Percentiles rank a stretch among this genome's conserved stretches.
phyloP scores from a whole-genome alignment of 2,888 invertebrate species.

The Pteria penguin region DNA sequence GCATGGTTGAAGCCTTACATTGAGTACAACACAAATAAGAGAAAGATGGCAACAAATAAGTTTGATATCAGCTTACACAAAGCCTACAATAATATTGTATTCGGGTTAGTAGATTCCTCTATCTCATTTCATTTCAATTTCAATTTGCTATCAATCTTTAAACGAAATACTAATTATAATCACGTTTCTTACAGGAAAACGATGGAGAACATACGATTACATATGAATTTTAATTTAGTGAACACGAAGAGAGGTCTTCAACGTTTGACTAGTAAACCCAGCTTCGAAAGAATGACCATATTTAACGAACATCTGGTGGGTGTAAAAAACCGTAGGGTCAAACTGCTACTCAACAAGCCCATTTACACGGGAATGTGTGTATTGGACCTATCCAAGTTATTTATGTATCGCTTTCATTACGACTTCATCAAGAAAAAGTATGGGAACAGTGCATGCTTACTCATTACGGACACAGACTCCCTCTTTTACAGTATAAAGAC shows the following conservation, averaged over 20 bases:
- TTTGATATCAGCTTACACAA: conserved; percentile 23
- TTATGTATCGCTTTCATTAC: conserved; percentile 35
- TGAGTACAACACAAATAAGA: conserved; percentile 25
- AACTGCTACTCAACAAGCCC: conserved; percentile 29
- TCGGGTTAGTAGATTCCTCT: conserved; percentile 1
- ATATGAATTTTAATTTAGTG: conserved; percentile 1
- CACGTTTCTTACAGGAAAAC: no score
- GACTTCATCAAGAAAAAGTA: conserved; percentile 21
- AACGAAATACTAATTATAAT: not conserved
- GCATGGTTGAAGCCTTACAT: conserved; percentile 33
- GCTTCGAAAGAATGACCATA: conserved; percentile 26
- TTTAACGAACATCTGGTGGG: conserved; percentile 33
- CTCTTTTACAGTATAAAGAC: conserved; percentile 21
- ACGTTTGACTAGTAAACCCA: conserved; percentile 11
- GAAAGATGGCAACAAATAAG: conserved; percentile 6
- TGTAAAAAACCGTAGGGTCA: conserved; percentile 22
- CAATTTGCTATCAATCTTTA: not conserved
- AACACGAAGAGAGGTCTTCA: conserved; percentile 6
- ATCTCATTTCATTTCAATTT: not conserved
- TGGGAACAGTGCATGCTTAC: conserved; percentile 5
- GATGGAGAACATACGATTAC: conserved; percentile 25
- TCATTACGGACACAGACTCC: conserved; percentile 31
- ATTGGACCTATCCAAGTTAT: conserved; percentile 22
- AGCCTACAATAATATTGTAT: conserved; percentile 20
- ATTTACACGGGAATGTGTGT: conserved; percentile 18